Evolutionary conservation across 2,797 vertebrate genomes (phyloP), one percentile per base, ranked within the genome.

Genomic region (Aplochiton taeniatus): DNA sequence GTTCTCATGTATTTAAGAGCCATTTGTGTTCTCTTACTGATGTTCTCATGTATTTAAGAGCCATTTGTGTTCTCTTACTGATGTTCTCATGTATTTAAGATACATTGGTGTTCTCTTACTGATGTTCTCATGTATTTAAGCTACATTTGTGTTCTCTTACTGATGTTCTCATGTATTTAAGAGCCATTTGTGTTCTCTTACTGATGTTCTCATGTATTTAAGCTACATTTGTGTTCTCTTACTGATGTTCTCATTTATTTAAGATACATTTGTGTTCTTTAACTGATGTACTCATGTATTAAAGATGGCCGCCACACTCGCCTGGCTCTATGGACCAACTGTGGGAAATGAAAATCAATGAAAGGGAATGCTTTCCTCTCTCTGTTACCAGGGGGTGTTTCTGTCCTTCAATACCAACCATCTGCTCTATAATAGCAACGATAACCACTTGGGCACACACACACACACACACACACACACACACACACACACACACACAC

Each of bases 391-490:
- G 31, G 13, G 54, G 54, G 11, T 16, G 31, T 57, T 43, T 57
- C 54, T 57, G 31, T 57, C 54, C 31, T 42, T 57, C 54, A 57
- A 57, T 57, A 43, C 42, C 54, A 57, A 13, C 4, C 54, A 20
- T 41, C 31, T 31, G 31, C 31, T 31, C 31, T 6, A 31, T 31
- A 31, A 31, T 6, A 31, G 6, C 31, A 31, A 31, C 31, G 2
- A 2, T 31, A 31, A 31, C 31, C 3, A 12, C 54, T 31, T 20
- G 14, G 56, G 18, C 43, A n/a, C 10, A 44, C 58, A 47, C 52
- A 48, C 47, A 48, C 47, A 48, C 47, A 12, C 47, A 12, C 47
- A 12, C 47, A 48, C 47, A 48, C 11, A 12, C 11, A 43, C 54
- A 57, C 54, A n/a, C 31, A n/a, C 11, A 31, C 10, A 57, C 50